These are phyloP conservation scores for Diploscapter pachys DNA, from an alignment of 1,140 invertebrate genomes.

Conservation along the genomic window DNA sequence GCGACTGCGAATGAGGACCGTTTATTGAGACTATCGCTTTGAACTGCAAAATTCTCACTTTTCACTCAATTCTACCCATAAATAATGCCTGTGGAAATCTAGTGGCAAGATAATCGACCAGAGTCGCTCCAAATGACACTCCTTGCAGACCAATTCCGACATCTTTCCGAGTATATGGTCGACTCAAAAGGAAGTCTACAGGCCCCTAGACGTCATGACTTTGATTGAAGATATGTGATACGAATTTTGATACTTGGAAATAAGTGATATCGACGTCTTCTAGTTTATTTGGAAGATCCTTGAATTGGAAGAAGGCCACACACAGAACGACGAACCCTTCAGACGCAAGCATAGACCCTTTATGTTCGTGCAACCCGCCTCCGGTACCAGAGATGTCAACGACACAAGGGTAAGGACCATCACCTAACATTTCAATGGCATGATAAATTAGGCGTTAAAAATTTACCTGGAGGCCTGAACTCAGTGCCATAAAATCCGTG, in stretches of 20 bases:
- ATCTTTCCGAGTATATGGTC: slow-evolving; percentile 20
- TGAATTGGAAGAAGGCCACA: slow-evolving; percentile 30
- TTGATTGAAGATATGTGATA: no score
- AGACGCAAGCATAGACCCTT: slow-evolving; percentile 22
- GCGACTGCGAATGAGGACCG: slow-evolving; percentile 11
- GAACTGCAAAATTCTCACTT: background rate
- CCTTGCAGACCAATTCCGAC: slow-evolving; percentile 22
- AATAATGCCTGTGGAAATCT: slow-evolving; percentile 14
- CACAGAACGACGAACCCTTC: slow-evolving; percentile 32
- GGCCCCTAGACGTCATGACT: slow-evolving; percentile 3
- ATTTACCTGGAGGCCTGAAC: slow-evolving; percentile 21
- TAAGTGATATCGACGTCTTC: slow-evolving; percentile 31
- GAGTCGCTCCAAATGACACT: slow-evolving; percentile 30
- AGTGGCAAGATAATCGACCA: slow-evolving; percentile 26
- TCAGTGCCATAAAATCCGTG: slow-evolving; percentile 28
- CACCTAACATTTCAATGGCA: background rate
- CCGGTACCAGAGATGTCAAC: slow-evolving; percentile 33
- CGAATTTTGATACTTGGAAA: slow-evolving; percentile 1
- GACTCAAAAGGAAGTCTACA: slow-evolving; percentile 16
- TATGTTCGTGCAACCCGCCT: slow-evolving; percentile 32
- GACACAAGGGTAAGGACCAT: slow-evolving; percentile 27
- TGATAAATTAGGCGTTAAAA: no score
- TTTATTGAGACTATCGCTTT: slow-evolving; percentile 32
- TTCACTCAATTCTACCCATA: no score
- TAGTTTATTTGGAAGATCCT: slow-evolving; percentile 19